Evolutionary conservation across 2,113 vertebrate genomes (phyloP).

Genomic region (Orthochromis indermauri): DNA sequence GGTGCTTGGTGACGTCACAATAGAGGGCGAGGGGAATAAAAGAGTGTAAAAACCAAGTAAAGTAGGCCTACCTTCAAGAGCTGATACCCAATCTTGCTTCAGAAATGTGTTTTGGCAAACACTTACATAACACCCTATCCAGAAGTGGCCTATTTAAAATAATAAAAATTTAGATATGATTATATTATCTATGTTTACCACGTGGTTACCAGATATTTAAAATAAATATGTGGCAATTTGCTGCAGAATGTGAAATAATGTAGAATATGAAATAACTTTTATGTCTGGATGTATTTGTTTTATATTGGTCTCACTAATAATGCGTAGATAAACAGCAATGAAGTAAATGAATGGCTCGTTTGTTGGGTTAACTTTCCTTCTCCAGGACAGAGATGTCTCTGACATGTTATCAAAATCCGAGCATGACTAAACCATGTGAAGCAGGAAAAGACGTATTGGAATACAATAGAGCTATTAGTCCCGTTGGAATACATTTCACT

Average conservation of each 20-base stretch:
- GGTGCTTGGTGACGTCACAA: conserved; percentile 39
- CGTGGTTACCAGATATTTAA: background rate
- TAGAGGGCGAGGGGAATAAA: background rate
- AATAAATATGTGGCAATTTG: background rate
- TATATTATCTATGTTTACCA: background rate
- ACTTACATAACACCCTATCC: background rate
- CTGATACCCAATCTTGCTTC: background rate
- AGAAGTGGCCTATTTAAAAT: background rate
- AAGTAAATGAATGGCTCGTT: background rate
- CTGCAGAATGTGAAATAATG: background rate
- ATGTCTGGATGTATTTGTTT: background rate
- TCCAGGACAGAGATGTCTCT: background rate
- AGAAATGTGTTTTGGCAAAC: background rate
- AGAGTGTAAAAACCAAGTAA: background rate
- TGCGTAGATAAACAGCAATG: background rate
- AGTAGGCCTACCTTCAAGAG: background rate
- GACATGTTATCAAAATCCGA: conserved; percentile 24
- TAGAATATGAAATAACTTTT: background rate
- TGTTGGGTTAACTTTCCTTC: background rate
- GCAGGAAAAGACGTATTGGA: conserved; percentile 36
- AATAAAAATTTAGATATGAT: background rate
- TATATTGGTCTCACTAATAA: background rate
- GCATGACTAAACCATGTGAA: conserved; percentile 25
- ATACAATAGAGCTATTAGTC: conserved; percentile 47
- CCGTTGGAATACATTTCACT: conserved; percentile 60